Evolutionary conservation across 2,113 vertebrate species (phyloP).

Genomic region (Pygoscelis antarcticus): DNA sequence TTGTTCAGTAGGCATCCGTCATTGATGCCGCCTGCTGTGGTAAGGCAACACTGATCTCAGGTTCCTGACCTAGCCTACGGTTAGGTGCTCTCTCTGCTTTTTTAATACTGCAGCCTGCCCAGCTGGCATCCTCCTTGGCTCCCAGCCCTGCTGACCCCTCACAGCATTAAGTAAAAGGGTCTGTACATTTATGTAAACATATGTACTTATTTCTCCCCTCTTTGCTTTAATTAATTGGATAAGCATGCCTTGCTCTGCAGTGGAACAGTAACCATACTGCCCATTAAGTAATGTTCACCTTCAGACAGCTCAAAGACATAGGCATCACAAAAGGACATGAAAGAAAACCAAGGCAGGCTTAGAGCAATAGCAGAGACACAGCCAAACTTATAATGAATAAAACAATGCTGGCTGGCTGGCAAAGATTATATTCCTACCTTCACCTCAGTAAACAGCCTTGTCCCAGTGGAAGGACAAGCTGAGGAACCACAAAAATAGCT

Average conservation of each 20-base stretch:
- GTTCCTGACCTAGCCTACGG: neutral
- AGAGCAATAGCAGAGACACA: neutral
- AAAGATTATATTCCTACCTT: neutral
- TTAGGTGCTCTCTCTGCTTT: neutral
- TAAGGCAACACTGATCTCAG: neutral
- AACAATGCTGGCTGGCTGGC: neutral
- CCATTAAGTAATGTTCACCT: neutral
- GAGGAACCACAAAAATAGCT: neutral
- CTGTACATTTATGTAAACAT: neutral
- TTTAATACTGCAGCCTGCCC: neutral
- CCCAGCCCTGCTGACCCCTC: neutral
- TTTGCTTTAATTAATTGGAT: neutral
- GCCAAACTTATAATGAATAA: neutral
- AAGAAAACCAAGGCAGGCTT: neutral
- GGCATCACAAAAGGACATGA: neutral
- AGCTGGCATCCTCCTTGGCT: neutral
- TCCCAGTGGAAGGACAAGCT: neutral
- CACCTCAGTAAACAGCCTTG: neutral
- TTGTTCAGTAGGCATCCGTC: neutral
- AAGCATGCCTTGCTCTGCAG: neutral
- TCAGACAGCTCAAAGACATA: neutral
- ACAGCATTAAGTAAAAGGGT: neutral
- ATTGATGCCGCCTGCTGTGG: accelerated
- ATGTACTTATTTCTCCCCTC: neutral
- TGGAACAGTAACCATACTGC: neutral